Evolutionary conservation across 2,113 vertebrate genomes (phyloP), one percentile per base, ranked within the genome.

Genomic region (Cyrtonyx montezumae): DNA sequence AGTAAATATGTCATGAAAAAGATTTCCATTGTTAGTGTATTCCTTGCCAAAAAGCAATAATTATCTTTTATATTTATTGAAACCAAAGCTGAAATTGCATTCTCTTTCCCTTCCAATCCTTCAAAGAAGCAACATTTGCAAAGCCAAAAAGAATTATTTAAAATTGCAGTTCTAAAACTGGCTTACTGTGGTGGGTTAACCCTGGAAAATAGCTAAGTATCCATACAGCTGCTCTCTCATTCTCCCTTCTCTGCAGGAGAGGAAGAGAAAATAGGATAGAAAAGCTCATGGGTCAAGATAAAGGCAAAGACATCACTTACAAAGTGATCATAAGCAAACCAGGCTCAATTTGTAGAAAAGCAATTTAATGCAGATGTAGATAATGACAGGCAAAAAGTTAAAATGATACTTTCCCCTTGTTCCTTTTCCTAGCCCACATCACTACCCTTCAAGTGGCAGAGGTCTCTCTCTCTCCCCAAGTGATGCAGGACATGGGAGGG

Each of bases 401-500:
- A 62, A 63, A 28, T 28, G 17, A 28, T 26, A 63, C 61, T 19
- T 63, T 63, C 6, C 10, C 3, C 4, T 2, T 8, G 30, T 22
- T 2, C 13, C 4, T 4, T 63, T 56, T 36, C 8, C 11, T 26
- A 55, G 6, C 3, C 13, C n/a, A 30, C 22, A 1, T 11, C 30
- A 32, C 16, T 12, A 17, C 12, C 30, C 16, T 8, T 30, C 63
- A 8, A 4, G 3, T 53, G 51, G 51, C 26, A 53, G 51, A 53
- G 14, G 13, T 53, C 51, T 16, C 3, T 22, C 3, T 22, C 51
- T 58, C 22, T 66, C 20, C 21, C 18, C 11, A 1, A 34, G n/a
- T 8, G 14, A 11, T 9, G 0, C 40, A 40, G 42, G 51, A 10
- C 19, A 43, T 32, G 40, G 40, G 59, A 61, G 14, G 34, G 55